Percentiles rank a stretch among this genome's conserved stretches.
phyloP scores from a whole-genome alignment of 2,888 invertebrate species.

The Apoda limacodes region DNA sequence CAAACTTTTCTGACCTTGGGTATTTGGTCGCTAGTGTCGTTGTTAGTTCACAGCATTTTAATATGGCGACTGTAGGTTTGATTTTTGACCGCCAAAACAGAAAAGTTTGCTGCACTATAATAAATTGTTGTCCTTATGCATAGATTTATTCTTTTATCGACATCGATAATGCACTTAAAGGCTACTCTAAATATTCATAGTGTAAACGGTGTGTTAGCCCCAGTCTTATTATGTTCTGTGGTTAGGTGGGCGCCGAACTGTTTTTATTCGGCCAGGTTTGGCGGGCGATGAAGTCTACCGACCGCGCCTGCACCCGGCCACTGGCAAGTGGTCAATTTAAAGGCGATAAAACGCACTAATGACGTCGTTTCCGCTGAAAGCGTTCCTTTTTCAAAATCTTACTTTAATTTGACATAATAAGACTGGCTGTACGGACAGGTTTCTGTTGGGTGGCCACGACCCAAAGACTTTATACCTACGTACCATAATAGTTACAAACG shows the following conservation, averaged over 20 bases:
- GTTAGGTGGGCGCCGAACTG: slow-evolving; percentile 41
- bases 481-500: too few relatives aligned
- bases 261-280: slow-evolving; percentile 41
- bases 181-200: too few relatives aligned
- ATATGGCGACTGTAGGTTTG: too few relatives aligned
- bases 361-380: slow-evolving; percentile 26
- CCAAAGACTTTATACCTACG: slow-evolving; percentile 1
- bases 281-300: slow-evolving; percentile 34
- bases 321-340: slow-evolving; percentile 32
- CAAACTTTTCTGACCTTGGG: too few relatives aligned
- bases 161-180: slow-evolving; percentile 16
- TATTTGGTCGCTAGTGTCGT: too few relatives aligned
- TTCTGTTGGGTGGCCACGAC: slow-evolving; percentile 1
- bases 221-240: slow-evolving; percentile 16
- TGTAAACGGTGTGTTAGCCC: slow-evolving; percentile 39
- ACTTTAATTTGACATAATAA: slow-evolving; percentile 20
- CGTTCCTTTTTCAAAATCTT: slow-evolving; percentile 24
- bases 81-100: too few relatives aligned
- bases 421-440: slow-evolving; percentile 5
- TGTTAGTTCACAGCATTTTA: too few relatives aligned
- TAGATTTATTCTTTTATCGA: too few relatives aligned
- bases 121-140: too few relatives aligned
- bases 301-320: slow-evolving; percentile 21
- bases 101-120: too few relatives aligned
- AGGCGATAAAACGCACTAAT: slow-evolving; percentile 37